phyloP scores from a whole-genome alignment of 2,113 vertebrate genomes.

The Potamarius usumacintae region DNA sequence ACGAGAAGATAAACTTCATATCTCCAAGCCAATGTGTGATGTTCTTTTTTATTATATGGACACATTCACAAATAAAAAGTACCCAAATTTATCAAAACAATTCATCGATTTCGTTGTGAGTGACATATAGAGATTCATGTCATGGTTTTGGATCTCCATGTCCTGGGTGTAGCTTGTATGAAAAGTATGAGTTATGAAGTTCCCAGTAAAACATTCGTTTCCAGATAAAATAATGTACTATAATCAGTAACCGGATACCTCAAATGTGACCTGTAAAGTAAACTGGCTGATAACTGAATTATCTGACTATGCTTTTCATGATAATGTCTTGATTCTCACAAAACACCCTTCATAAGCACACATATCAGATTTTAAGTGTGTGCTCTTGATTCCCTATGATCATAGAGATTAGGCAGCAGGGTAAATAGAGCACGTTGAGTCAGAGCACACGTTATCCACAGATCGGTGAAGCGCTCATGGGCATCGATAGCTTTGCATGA shows the following conservation, averaged over 20 bases:
- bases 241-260: not conserved
- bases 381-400: not conserved
- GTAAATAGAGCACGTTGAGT: slow-evolving; percentile 23
- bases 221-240: not conserved
- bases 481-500: slow-evolving; percentile 23
- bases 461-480: slow-evolving; percentile 38
- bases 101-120: too few species aligned
- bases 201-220: too few species aligned
- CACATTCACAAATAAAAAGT: too few species aligned
- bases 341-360: not conserved
- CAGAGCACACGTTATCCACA: slow-evolving; percentile 35
- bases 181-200: too few species aligned
- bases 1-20: too few species aligned
- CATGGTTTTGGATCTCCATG: too few species aligned
- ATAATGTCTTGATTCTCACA: not conserved
- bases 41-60: too few species aligned
- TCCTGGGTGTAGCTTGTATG: too few species aligned
- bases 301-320: not conserved
- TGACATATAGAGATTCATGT: too few species aligned
- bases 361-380: not conserved
- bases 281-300: not conserved
- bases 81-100: too few species aligned
- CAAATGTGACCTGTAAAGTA: not conserved
- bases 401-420: slow-evolving; percentile 34
- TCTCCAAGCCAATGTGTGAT: too few species aligned